Base-by-base conservation (phyloP, 2,888 invertebrate genomes). In the Spatulosminthurus flaviceps region DNA sequence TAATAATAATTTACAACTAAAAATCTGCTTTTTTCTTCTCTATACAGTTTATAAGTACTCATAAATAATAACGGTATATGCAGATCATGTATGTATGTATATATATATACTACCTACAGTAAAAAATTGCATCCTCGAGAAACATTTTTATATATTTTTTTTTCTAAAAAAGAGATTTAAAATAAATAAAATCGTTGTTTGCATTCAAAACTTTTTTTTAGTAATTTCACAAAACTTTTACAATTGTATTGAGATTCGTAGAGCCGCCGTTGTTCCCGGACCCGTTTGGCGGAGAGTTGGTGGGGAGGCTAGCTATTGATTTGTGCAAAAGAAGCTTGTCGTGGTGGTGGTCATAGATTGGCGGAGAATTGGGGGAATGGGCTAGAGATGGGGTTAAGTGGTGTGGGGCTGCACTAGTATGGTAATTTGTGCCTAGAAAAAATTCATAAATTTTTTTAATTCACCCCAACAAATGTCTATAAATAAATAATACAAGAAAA, bases 151-250 rank as follows among this genome's bases (percentile, higher is more conserved):
- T 70, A 26, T 70, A 41, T 73, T 73, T 73, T 61, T 71, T 41
- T n/a, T 71, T 7, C 13, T 19, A 13, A 61, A 22, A 64, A 64
- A 64, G 9, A 24, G n/a, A 24, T 2, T 22, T 64, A 64, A 64
- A 64, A 64, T 64, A 64, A 64, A 64, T 64, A 64, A 64, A 64
- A 64, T 71, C 51, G 77, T 77, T 43, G 74, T 60, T 60, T 78
- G 28, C 34, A 43, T 67, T 67, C 43, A 51, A 51, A 51, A 51
- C 66, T 9, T 34, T 41, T 70, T 26, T 70, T 78, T 71, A n/a
- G 64, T 67, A 51, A 41, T 79, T 73, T 79, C 73, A 79, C 78
- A 79, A 79, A 73, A 79, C 78, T 73, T 79, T 79, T 22, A 79
- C 78, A 79, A 79, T 79, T 7, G 71, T 72, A 42, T 73, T 79